Evolutionary conservation across 2,113 vertebrate species (phyloP), one percentile per base, ranked within the genome.

Genomic region (Microcebus ravelobensis): DNA sequence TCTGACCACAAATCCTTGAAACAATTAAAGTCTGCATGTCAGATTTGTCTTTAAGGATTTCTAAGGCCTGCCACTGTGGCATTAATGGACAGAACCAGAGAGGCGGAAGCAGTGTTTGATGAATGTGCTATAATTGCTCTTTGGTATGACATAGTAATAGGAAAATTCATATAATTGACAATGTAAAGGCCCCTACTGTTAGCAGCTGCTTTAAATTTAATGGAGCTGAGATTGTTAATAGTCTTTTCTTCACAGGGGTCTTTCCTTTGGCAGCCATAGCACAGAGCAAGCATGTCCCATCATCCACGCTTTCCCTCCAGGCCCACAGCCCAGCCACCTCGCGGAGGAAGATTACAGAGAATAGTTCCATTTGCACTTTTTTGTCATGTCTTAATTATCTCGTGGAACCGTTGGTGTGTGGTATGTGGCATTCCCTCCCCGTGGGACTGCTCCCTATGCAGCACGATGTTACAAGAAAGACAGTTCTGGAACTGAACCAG

Each of bases 121-220:
- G 95, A 98, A 98, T 97, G 96, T 98, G 90, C 93, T 97, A 20
- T 98, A 98, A 98, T 98, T 98, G 98, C 97, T 97, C 97, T 97
- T 98, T 96, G 97, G 87, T 98, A 95, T 98, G 97, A 97, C 97
- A 98, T 90, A 97, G 95, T 97, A 97, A 97, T 98, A 96, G 97
- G 97, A 97, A 98, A 98, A 97, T 98, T 98, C 98, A 96, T 97
- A 96, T 98, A 98, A 98, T 98, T 97, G 97, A 97, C 94, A 97
- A 97, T 97, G 95, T 95, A 97, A 97, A 98, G 98, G 95, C 96
- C 85, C 98, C 97, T 86, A 98, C 97, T 98, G 98, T 96, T 98
- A 98, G 97, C 98, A 98, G 98, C 98, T 98, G 98, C 97, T 97
- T 97, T 98, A 97, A 97, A 97, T 98, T 97, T 98, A 98, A 98